phyloP scores from a whole-genome alignment of 2,888 invertebrate species.

The Lasioglossum leucozonium region DNA sequence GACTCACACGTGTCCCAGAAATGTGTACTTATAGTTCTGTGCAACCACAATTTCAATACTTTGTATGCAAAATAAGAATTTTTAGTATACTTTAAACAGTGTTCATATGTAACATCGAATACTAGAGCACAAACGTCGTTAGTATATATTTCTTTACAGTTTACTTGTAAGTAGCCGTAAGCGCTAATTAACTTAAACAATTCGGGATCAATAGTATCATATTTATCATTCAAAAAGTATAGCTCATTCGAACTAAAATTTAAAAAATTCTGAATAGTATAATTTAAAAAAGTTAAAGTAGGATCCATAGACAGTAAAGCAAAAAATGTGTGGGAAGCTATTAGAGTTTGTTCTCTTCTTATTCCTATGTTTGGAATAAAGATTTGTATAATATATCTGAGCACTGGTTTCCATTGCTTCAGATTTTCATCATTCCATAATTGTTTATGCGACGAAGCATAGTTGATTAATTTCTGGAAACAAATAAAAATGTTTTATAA shows the following conservation, averaged over 20 bases:
- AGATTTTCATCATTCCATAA: slow-evolving; percentile 41
- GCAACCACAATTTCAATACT: slow-evolving; percentile 84
- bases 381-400: slow-evolving; percentile 60
- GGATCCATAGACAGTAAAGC: slow-evolving; percentile 60
- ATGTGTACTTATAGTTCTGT: slow-evolving; percentile 83
- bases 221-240: slow-evolving; percentile 59
- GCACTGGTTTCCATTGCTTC: slow-evolving; percentile 55
- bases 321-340: slow-evolving; percentile 77
- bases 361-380: slow-evolving; percentile 68
- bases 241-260: slow-evolving; percentile 55
- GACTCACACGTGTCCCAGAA: slow-evolving; percentile 79
- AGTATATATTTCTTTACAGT: slow-evolving; percentile 53
- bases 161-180: slow-evolving; percentile 77
- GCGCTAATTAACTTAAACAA: slow-evolving; percentile 74
- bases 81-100: slow-evolving; percentile 86
- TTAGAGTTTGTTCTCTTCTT: slow-evolving; percentile 71
- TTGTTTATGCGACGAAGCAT: slow-evolving; percentile 29
- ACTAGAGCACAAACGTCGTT: slow-evolving; percentile 76
- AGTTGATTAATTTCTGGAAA: slow-evolving; percentile 73
- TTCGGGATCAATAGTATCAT: slow-evolving; percentile 65
- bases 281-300: slow-evolving; percentile 46
- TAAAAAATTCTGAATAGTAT: slow-evolving; percentile 63
- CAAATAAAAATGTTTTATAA: slow-evolving; percentile 13
- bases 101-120: slow-evolving; percentile 81
- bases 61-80: slow-evolving; percentile 86